These are phyloP conservation scores for Bombus pascuorum DNA, from an alignment of 1,140 invertebrate species.

Conservation along the genomic window DNA sequence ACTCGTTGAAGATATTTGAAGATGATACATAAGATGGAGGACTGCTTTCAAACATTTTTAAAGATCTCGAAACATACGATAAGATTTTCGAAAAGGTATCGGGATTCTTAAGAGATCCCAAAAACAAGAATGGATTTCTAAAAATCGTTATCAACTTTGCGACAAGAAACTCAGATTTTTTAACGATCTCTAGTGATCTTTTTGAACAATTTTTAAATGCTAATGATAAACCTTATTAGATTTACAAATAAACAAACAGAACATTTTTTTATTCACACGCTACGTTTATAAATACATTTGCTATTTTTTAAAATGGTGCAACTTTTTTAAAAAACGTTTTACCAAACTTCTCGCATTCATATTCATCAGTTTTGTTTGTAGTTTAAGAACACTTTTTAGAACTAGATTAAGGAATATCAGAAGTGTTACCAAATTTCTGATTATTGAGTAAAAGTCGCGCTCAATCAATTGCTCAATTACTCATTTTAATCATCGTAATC, in stretches of 20 bases:
- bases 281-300: conserved; percentile 1
- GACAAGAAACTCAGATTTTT: not conserved
- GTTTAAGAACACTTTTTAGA: not conserved
- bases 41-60: conserved; percentile 6
- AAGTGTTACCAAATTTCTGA: conserved; percentile 15
- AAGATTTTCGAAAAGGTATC: not conserved
- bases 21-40: not conserved
- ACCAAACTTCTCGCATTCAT: not conserved
- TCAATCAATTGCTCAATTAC: conserved; percentile 72
- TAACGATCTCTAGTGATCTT: conserved; percentile 18
- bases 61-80: not conserved
- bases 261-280: not conserved
- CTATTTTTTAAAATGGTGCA: conserved; percentile 11
- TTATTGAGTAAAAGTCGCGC: conserved; percentile 48
- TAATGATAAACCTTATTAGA: not conserved
- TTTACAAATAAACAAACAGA: not conserved
- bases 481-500: conserved; percentile 42
- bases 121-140: not conserved
- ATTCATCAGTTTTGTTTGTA: not conserved
- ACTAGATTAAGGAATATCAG: not conserved
- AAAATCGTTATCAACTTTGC: not conserved
- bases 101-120: not conserved
- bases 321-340: not conserved
- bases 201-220: not conserved
- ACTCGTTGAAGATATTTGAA: not conserved